phyloP scores from a whole-genome alignment of 2,797 vertebrate species.

The Eulemur albifrons region DNA sequence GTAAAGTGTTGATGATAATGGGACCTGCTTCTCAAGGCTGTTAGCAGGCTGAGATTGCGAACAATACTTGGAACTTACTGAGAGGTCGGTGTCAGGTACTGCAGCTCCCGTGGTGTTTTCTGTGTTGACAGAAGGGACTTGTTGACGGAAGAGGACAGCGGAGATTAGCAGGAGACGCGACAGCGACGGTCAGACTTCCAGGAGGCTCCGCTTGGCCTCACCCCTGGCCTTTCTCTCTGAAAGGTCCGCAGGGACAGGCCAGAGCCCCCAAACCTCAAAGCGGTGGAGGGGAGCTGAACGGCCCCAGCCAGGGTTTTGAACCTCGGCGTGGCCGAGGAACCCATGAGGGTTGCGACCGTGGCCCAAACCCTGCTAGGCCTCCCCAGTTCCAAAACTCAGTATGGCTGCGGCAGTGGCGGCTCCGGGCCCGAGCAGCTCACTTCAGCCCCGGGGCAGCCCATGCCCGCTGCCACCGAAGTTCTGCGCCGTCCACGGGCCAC shows the following conservation, averaged over 20 bases:
- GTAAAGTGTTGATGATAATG: not conserved
- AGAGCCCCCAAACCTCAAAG: not conserved
- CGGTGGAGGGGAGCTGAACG: not conserved
- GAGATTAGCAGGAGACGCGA: not conserved
- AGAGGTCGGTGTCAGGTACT: not conserved
- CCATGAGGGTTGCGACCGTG: not conserved
- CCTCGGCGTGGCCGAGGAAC: not conserved
- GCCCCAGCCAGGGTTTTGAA: rapidly evolving
- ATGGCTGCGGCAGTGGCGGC: not conserved
- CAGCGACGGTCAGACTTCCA: not conserved
- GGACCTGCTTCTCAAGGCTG: not conserved
- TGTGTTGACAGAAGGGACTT: not conserved
- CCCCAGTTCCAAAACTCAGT: conserved; percentile 54
- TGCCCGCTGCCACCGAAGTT: not conserved
- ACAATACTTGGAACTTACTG: not conserved
- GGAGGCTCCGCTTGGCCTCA: not conserved
- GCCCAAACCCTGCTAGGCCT: not conserved
- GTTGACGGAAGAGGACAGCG: not conserved
- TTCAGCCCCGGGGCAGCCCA: too few relatives aligned
- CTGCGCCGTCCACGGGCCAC: not conserved
- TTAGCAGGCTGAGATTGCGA: not conserved
- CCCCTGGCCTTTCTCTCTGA: not conserved
- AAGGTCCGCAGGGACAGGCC: not conserved
- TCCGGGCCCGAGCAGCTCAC: not conserved
- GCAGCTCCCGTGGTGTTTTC: not conserved